Conservation (phyloP, 2,797 vertebrate genomes). For the Botia almorhae region DNA sequence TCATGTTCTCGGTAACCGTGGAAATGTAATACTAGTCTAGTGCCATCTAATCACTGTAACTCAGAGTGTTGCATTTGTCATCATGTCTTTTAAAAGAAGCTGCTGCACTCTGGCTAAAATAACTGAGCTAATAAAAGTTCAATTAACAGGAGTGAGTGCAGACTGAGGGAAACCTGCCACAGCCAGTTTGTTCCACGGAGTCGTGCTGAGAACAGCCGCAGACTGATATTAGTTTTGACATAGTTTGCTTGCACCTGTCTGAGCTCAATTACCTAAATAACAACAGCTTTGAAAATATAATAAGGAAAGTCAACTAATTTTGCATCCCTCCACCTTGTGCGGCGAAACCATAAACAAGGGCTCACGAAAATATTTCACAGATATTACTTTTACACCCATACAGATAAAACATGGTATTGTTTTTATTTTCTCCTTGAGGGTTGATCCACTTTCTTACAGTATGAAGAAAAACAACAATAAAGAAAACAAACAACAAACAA, state of each 20-base stretch:
- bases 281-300: slow-evolving; percentile 60
- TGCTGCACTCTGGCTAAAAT: slow-evolving; percentile 37
- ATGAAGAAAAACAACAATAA: slow-evolving; percentile 28
- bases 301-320: slow-evolving; percentile 58
- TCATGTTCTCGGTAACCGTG: slow-evolving; percentile 47
- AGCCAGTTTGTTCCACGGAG: slow-evolving; percentile 44
- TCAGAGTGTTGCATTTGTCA: slow-evolving; percentile 60
- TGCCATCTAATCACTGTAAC: slow-evolving; percentile 55
- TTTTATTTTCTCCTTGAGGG: slow-evolving; percentile 25
- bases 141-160: slow-evolving; percentile 64
- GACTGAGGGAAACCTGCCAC: slow-evolving; percentile 59
- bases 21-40: slow-evolving; percentile 56
- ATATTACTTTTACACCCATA: slow-evolving; percentile 21
- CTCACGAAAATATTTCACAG: slow-evolving; percentile 35
- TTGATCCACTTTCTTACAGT: slow-evolving; percentile 21
- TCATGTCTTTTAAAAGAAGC: slow-evolving; percentile 49
- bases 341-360: slow-evolving; percentile 33
- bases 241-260: slow-evolving; percentile 61
- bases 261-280: slow-evolving; percentile 62
- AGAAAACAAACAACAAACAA: slow-evolving; percentile 40
- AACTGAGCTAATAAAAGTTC: slow-evolving; percentile 63
- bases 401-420: slow-evolving; percentile 35
- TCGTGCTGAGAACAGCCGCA: slow-evolving; percentile 50
- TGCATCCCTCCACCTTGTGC: slow-evolving; percentile 3
- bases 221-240: slow-evolving; percentile 62